Base-by-base conservation (phyloP, 2,113 vertebrate species). In the Rhynchomys soricoides region DNA sequence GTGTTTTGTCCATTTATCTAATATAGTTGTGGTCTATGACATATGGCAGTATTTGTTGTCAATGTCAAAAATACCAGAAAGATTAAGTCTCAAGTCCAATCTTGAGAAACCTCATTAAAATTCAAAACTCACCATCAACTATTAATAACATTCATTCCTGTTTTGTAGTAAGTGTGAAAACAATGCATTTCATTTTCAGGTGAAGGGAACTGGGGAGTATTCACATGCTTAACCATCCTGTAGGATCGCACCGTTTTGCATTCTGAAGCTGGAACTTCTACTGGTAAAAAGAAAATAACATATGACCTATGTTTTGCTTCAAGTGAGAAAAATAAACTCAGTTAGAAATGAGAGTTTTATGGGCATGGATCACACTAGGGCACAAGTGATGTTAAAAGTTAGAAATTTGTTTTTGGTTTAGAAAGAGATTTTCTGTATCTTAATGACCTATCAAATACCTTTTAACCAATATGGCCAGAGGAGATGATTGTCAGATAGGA, bases 121-220 rank as follows among this genome's bases (percentile, higher is more conserved):
- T 95, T 96, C 94, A 94, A 40, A 95, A 92, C 73, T 91, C 15
- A 5, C n/a, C 90, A 92, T 86, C 92, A 97, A 89, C 34, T 94
- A 95, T 97, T 97, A 97, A 96, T 95, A 92, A 83, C 40, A 92
- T 86, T 94, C 79, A 95, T 96, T 97, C 73, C 48, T 94, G 21
- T 94, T 97, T 97, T 95, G 66, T 24, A 97, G 74, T 83, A 77
- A 92, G 86, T 57, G 73, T 66, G 77, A 97, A 96, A 98, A 71
- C 93, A 98, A 96, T 97, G 96, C 92, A 96, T 98, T 97, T 97
- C 86, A 97, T 97, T 95, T 97, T 82, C 31, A 31, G 50, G 93
- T 55, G n/a, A 94, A 62, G 31, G 45, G 29, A 87, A 19, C 5
- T 48, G 29, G n/a, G 79, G n/a, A 29, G 17, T 64, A 59, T 50